phyloP scores from a whole-genome alignment of 2,888 invertebrate genomes.

The Lithophane semibrunnea region DNA sequence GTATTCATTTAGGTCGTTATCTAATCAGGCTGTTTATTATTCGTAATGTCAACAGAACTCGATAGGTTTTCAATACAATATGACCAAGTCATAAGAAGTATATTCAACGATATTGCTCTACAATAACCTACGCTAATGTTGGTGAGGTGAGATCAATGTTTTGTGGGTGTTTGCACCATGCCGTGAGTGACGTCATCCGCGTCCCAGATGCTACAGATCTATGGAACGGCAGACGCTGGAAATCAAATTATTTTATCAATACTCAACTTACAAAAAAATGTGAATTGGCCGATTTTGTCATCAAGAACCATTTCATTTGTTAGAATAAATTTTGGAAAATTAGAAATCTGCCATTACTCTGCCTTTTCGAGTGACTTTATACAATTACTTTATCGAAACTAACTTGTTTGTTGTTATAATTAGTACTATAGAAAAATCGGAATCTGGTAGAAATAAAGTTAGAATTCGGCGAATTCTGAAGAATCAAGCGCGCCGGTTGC shows the following conservation, averaged over 20 bases:
- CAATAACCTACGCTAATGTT: slow-evolving; percentile 39
- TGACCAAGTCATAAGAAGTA: slow-evolving; percentile 56
- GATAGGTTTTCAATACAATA: slow-evolving; percentile 66
- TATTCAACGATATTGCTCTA: slow-evolving; percentile 57
- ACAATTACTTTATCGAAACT: not conserved
- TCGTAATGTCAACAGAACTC: slow-evolving; percentile 72
- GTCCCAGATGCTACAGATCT: slow-evolving; percentile 70
- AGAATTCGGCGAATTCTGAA: slow-evolving; percentile 28
- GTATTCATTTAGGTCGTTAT: slow-evolving; percentile 59
- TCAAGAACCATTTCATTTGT: slow-evolving; percentile 10
- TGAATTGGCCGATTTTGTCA: not conserved
- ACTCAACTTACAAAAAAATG: slow-evolving; percentile 25
- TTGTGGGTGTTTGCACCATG: slow-evolving; percentile 56
- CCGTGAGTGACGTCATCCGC: slow-evolving; percentile 66
- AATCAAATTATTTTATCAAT: slow-evolving; percentile 59
- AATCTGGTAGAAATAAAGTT: slow-evolving; percentile 25
- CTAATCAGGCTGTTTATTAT: slow-evolving; percentile 69
- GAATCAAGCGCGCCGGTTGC: slow-evolving; percentile 17
- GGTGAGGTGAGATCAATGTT: slow-evolving; percentile 46
- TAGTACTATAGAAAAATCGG: not conserved
- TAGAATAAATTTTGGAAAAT: not conserved
- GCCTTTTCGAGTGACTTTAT: slow-evolving; percentile 23
- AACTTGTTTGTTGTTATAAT: not conserved
- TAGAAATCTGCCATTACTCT: slow-evolving; percentile 31
- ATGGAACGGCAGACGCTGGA: slow-evolving; percentile 59